Base-by-base conservation (phyloP, 1,140 invertebrate genomes). In the Ips nitidus region DNA sequence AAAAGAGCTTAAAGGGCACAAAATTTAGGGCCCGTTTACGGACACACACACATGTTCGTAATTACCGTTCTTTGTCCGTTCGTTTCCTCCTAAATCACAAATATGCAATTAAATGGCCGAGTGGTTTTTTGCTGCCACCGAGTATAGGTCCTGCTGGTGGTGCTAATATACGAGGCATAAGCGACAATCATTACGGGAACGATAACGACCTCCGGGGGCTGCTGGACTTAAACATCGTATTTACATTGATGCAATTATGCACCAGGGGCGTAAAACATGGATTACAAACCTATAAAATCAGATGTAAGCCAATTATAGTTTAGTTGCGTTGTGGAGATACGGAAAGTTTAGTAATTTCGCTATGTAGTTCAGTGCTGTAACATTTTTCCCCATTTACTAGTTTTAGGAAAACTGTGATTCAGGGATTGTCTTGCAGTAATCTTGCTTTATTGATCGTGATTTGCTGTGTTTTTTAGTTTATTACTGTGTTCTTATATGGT, bases 101-200 rank as follows among this genome's bases (percentile, higher is more conserved):
- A 57, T 57, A 57, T 40, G 55, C 38, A 57, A 57, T 57, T 57
- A 57, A 57, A 40, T 22, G 22, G 37, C 8, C 55, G 3, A 40
- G 52, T 36, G n/a, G 36, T 57, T 57, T 50, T 57, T 57, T 57
- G 55, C 55, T 39, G 55, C 37, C 39, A 57, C 41, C 55, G 39
- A 22, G 22, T 22, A 22, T 40, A 37, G 2, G 36, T 57, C 37
- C 39, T 40, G 55, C 39, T 39, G 36, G 1, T 57, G 39, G 55
- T 57, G 55, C 55, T 57, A 57, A 57, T 57, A 57, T 41, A 57
- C 40, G 55, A 39, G 37, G 8, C 41, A 57, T 57, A 57, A 38
- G 55, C 55, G 55, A 57, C 55, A 57, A 57, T 3, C 39, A 57
- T 57, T 57, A 57, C 55, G 41, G 37, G 40, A 57, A 57, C 55